A percentile compares a stretch with the other conserved stretches of the same genome.
Conservation (phyloP, 1,140 invertebrate genomes). For the Stegodyphus dumicola region DNA sequence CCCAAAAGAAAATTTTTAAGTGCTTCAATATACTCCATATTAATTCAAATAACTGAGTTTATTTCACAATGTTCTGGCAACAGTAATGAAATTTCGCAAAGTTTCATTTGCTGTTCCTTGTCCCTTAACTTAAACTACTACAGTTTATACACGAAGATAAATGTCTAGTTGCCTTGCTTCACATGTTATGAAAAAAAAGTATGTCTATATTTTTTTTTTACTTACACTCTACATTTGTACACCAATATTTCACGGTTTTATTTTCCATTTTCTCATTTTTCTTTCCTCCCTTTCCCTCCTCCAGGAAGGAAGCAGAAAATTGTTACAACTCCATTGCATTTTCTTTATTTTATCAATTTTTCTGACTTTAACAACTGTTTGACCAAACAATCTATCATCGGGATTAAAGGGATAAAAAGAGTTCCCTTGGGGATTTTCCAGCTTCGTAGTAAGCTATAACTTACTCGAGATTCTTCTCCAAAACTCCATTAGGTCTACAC, state of each 20-base stretch:
- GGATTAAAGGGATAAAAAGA: slow-evolving; percentile 35
- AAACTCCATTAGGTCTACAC: background rate
- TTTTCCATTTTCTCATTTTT: background rate
- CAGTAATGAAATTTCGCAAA: too few species aligned
- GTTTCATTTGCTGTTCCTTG: too few species aligned
- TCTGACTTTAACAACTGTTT: slow-evolving; percentile 10
- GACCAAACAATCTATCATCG: slow-evolving; percentile 12
- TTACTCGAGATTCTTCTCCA: background rate
- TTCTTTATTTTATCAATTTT: background rate
- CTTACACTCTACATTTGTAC: background rate
- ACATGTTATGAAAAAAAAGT: too few species aligned
- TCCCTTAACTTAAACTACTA: too few species aligned
- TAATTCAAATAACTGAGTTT: too few species aligned
- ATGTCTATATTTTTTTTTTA: background rate
- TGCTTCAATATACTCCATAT: too few species aligned
- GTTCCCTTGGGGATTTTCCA: slow-evolving; percentile 15
- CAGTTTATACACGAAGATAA: too few species aligned
- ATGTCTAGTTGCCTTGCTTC: too few species aligned
- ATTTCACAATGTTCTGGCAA: too few species aligned
- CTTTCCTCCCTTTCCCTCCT: background rate
- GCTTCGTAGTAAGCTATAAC: background rate
- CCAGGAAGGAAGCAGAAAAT: background rate
- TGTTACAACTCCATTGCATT: background rate
- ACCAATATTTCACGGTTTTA: too few species aligned
- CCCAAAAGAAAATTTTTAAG: too few species aligned